A percentile compares a stretch with the other conserved stretches of the same genome.
These are phyloP conservation scores for Eristalis tenax DNA, from an alignment of 2,888 invertebrate genomes.

Conservation along the genomic window DNA sequence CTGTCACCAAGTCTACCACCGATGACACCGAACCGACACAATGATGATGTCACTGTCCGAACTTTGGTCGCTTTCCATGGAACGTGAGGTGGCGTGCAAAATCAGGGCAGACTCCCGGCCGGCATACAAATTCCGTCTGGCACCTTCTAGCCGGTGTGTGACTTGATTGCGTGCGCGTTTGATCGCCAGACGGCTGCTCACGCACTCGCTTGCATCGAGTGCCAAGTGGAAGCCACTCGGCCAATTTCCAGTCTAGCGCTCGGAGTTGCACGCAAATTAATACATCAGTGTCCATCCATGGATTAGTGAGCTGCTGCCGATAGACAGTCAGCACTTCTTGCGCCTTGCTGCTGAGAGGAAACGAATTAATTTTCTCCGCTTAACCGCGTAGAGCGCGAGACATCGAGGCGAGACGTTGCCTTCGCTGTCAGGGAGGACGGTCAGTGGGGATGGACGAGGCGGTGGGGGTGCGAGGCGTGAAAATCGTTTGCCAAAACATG, in stretches of 20 bases:
- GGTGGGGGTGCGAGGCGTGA: conserved; percentile 22
- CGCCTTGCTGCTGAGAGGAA: conserved; percentile 6
- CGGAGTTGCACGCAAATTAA: conserved; percentile 33
- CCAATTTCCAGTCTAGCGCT: conserved; percentile 17
- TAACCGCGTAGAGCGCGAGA: neutral
- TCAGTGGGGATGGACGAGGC: neutral
- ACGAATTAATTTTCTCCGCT: conserved; percentile 47
- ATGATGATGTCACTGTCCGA: conserved; percentile 34
- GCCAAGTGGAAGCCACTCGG: conserved; percentile 18
- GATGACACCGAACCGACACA: neutral
- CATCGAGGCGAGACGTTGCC: neutral
- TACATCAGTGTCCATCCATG: conserved; percentile 59
- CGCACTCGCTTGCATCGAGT: conserved; percentile 1
- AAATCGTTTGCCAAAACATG: conserved; percentile 55
- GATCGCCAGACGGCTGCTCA: conserved; percentile 10
- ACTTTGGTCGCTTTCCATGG: conserved; percentile 45
- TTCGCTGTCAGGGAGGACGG: neutral
- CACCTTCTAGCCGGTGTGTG: conserved; percentile 5
- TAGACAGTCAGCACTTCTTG: conserved; percentile 5
- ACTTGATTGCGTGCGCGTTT: conserved; percentile 37
- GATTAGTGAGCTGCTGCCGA: conserved; percentile 40
- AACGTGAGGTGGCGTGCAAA: conserved; percentile 40
- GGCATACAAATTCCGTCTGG: conserved; percentile 38
- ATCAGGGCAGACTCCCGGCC: conserved; percentile 37
- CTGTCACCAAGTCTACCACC: neutral